Conservation (phyloP, 1,140 invertebrate species). For the Zaprionus lachaisei region DNA sequence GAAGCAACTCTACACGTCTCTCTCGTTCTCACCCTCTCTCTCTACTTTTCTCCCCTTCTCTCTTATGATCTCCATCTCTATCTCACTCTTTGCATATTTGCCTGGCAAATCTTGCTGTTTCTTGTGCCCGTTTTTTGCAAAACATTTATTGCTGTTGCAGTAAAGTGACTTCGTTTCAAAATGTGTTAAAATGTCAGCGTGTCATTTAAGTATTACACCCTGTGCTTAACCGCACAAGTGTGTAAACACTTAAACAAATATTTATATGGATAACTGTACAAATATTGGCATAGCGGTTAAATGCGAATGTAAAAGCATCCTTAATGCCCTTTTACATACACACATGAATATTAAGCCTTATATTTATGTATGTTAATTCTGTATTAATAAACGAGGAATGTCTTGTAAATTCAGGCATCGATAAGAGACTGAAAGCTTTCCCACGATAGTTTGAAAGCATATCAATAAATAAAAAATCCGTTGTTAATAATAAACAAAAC, state of each 20-base stretch:
- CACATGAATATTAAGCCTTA: not conserved
- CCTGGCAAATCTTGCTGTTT: conserved; percentile 38
- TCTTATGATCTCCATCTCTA: not conserved
- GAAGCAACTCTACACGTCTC: not conserved
- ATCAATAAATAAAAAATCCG: not conserved
- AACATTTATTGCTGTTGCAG: conserved; percentile 42
- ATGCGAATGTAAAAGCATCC: not conserved
- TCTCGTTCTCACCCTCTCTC: not conserved
- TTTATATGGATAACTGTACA: conserved; percentile 11
- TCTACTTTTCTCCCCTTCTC: not conserved
- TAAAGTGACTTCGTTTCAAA: conserved; percentile 34
- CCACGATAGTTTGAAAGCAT: not conserved
- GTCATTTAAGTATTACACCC: conserved; percentile 48
- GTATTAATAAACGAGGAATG: too few relatives aligned
- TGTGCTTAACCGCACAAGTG: conserved; percentile 4
- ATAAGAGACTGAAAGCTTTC: not conserved
- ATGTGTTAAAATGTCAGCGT: conserved; percentile 60
- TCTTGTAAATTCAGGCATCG: not conserved
- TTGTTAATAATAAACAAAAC: not conserved
- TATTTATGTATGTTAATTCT: too few relatives aligned
- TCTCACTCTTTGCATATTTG: not conserved
- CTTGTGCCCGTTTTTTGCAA: conserved; percentile 49
- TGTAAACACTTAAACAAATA: conserved; percentile 7
- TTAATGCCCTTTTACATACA: not conserved
- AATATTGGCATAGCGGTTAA: conserved; percentile 27